Percentiles rank a stretch among this genome's conserved stretches.
These are phyloP conservation scores for Bombus soroeensis DNA, from an alignment of 1,140 invertebrate genomes.

Conservation along the genomic window DNA sequence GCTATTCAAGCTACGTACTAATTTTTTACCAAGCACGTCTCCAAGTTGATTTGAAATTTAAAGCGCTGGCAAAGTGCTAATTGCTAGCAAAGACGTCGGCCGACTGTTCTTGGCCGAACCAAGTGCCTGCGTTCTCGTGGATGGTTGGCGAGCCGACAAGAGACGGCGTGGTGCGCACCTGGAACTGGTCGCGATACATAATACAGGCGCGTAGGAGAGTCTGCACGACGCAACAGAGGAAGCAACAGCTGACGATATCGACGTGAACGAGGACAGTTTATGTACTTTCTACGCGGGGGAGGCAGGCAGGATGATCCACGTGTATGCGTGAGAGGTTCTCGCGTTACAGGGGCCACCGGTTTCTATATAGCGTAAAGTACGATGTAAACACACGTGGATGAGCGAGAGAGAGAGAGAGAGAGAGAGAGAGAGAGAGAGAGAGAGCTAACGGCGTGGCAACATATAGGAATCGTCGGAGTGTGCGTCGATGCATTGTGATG, in stretches of 20 bases:
- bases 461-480: constrained; percentile 54
- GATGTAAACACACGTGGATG: constrained; percentile 63
- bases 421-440: constrained; percentile 12
- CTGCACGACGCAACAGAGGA: constrained; percentile 52
- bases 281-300: constrained; percentile 65
- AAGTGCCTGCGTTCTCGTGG: not conserved
- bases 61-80: too few relatives aligned
- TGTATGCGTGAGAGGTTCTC: constrained; percentile 67
- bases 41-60: too few relatives aligned
- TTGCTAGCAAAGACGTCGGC: too few relatives aligned
- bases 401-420: constrained; percentile 28
- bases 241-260: constrained; percentile 77
- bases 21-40: too few relatives aligned
- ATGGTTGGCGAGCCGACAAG: not conserved
- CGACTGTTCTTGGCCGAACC: not conserved
- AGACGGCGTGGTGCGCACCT: constrained; percentile 6
- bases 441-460: constrained; percentile 28
- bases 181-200: not conserved
- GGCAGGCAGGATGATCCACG: constrained; percentile 42
- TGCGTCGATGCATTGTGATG: constrained; percentile 68
- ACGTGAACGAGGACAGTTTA: constrained; percentile 69
- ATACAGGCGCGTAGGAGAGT: not conserved
- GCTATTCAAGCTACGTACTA: too few relatives aligned
- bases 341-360: constrained; percentile 54
- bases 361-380: constrained; percentile 63